Conservation (phyloP, 30 jellyfish, hydroid and myxozoan species). For the Hydra vulgaris region DNA sequence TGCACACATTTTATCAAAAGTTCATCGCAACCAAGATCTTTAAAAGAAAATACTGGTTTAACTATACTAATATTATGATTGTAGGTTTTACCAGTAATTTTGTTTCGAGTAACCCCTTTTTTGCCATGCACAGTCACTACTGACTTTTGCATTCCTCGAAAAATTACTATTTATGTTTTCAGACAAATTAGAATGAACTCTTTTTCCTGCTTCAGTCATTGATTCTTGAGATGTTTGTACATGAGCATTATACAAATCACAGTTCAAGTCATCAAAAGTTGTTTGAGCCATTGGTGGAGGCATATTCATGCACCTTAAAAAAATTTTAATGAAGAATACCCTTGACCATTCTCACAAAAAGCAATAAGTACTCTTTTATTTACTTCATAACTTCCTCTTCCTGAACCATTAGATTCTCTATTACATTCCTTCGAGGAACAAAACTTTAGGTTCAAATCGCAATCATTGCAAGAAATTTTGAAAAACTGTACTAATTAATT, state of each 20-base stretch:
- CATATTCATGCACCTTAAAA: conserved; percentile 31
- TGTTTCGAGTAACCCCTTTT: conserved; percentile 28
- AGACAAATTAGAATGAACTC: too few relatives aligned
- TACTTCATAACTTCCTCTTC: not conserved
- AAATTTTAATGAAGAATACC: not conserved
- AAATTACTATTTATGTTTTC: too few relatives aligned
- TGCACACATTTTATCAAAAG: not conserved
- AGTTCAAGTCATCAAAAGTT: not conserved
- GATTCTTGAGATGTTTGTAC: not conserved
- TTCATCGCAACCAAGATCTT: not conserved
- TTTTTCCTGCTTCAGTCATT: not conserved
- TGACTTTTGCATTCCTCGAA: too few relatives aligned
- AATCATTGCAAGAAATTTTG: too few relatives aligned
- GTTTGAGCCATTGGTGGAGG: conserved; percentile 5
- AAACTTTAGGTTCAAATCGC: too few relatives aligned
- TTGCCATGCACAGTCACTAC: conserved; percentile 18
- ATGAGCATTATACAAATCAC: conserved; percentile 9
- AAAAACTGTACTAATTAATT: too few relatives aligned
- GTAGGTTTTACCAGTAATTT: conserved; percentile 16
- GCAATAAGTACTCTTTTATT: conserved; percentile 10
- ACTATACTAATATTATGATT: too few relatives aligned
- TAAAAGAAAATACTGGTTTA: not conserved
- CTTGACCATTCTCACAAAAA: conserved; percentile 9
- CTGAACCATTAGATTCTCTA: not conserved
- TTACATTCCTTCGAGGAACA: not conserved